phyloP scores from a whole-genome alignment of 53 echinoderm and acorn worm genomes.

The Stichopus horrens region DNA sequence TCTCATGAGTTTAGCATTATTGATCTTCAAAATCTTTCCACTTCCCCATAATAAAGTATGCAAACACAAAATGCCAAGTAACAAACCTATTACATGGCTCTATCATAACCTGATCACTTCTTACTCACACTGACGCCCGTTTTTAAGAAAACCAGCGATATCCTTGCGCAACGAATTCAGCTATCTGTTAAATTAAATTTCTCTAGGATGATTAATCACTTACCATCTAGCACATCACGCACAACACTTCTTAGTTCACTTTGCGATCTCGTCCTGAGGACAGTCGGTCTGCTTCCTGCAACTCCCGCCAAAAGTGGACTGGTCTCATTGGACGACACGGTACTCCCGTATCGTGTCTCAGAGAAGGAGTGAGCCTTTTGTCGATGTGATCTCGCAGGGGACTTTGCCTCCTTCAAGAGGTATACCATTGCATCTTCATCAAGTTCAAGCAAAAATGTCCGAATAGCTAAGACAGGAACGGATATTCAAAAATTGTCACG shows the following conservation, averaged over 20 bases:
- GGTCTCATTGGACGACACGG: background rate
- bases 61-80: no score
- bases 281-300: background rate
- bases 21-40: no score
- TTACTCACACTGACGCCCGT: no score
- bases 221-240: slow-evolving; percentile 39
- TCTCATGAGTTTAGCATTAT: no score
- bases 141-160: no score
- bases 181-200: no score
- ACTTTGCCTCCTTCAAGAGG: slow-evolving; percentile 47
- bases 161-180: no score
- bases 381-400: background rate
- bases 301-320: slow-evolving; percentile 18
- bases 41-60: no score
- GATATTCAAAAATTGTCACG: no score
- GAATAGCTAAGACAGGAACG: slow-evolving; percentile 62
- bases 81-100: no score
- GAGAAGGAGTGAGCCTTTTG: slow-evolving; percentile 25
- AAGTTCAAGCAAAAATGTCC: slow-evolving; percentile 76
- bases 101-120: no score
- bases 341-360: background rate
- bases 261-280: background rate
- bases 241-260: slow-evolving; percentile 14
- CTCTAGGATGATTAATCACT: background rate
- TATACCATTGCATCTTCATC: slow-evolving; percentile 91